A percentile compares a stretch with the other conserved stretches of the same genome.
Conservation (phyloP, 2,113 vertebrate species). For the Hipposideros armiger region DNA sequence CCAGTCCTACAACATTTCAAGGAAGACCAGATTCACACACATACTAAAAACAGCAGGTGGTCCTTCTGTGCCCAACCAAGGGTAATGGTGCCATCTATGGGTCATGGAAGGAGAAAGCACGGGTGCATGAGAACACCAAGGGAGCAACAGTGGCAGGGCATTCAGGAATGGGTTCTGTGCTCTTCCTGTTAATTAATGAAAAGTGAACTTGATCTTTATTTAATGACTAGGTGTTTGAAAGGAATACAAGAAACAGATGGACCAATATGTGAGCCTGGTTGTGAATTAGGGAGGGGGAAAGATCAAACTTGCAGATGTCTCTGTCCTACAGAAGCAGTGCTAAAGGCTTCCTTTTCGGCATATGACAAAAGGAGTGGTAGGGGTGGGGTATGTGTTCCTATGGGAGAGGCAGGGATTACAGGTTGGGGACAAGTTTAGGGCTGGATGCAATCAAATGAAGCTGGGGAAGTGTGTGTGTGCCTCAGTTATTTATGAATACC, state of each 20-base stretch:
- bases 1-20: neutral
- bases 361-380: neutral
- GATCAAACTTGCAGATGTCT: neutral
- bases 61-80: neutral
- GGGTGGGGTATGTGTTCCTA: neutral
- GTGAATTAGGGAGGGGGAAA: neutral
- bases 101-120: neutral
- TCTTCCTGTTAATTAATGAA: neutral
- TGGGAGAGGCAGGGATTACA: neutral
- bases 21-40: neutral
- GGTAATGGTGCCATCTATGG: constrained; percentile 52
- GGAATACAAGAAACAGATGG: neutral
- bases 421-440: neutral
- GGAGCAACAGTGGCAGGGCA: fast-evolving
- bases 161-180: neutral
- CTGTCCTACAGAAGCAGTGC: neutral
- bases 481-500: neutral
- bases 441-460: neutral
- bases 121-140: neutral
- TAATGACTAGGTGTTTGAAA: neutral
- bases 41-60: fast-evolving
- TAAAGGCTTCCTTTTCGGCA: neutral
- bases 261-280: neutral
- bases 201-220: neutral
- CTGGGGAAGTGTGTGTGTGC: neutral